Percentiles rank a stretch among this genome's conserved stretches.
phyloP scores from a whole-genome alignment of 2,888 invertebrate species.

The Metellina segmentata region DNA sequence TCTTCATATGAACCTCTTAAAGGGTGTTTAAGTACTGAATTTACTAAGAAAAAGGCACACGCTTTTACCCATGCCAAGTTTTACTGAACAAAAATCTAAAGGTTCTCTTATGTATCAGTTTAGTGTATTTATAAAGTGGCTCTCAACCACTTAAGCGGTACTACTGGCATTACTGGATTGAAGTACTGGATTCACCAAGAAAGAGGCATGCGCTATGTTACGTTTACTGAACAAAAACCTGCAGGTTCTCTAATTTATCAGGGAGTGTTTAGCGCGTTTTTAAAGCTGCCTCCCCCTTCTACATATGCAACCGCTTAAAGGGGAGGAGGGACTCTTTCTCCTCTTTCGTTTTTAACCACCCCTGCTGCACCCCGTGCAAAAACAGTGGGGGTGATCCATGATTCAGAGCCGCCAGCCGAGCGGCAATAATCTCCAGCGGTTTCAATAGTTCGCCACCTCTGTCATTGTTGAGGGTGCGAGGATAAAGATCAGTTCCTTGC shows the following conservation, averaged over 20 bases:
- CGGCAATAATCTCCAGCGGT: constrained; percentile 66
- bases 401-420: constrained; percentile 55
- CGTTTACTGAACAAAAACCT: neutral
- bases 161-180: too few relatives aligned
- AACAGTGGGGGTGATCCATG: constrained; percentile 62
- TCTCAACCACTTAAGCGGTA: too few relatives aligned
- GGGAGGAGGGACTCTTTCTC: neutral
- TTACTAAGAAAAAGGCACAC: too few relatives aligned
- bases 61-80: too few relatives aligned
- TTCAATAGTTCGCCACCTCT: constrained; percentile 68
- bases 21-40: too few relatives aligned
- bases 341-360: neutral
- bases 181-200: too few relatives aligned
- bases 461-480: constrained; percentile 57
- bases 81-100: too few relatives aligned
- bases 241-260: constrained; percentile 41
- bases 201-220: too few relatives aligned
- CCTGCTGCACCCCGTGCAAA: constrained; percentile 57
- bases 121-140: too few relatives aligned
- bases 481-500: constrained; percentile 47
- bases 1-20: constrained; percentile 1
- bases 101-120: too few relatives aligned
- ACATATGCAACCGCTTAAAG: constrained; percentile 6
- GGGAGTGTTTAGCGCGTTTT: constrained; percentile 41
- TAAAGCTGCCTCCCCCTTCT: constrained; percentile 25